These are phyloP conservation scores for Tragelaphus scriptus DNA, from an alignment of 2,113 vertebrate genomes.

Conservation along the genomic window DNA sequence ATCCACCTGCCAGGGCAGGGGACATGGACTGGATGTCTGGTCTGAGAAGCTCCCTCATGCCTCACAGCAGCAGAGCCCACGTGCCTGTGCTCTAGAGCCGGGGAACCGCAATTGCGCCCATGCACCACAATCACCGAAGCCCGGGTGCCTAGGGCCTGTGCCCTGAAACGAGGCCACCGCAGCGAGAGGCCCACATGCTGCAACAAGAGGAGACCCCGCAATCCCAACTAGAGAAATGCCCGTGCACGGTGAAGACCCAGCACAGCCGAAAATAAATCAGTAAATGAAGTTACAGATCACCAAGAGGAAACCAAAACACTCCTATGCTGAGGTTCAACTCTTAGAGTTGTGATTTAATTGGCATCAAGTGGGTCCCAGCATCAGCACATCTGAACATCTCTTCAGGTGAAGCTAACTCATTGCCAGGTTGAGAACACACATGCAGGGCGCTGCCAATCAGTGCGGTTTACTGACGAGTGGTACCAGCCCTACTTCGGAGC, in stretches of 20 bases:
- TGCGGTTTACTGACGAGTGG: not conserved
- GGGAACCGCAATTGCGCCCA: not conserved
- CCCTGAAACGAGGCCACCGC: not conserved
- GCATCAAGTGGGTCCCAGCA: not conserved
- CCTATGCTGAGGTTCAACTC: no score
- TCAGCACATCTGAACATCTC: not conserved
- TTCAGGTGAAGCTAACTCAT: not conserved
- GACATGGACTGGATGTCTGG: not conserved
- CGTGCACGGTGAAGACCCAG: not conserved
- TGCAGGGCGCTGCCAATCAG: not conserved
- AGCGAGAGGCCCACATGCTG: rapidly evolving
- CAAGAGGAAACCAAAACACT: not conserved
- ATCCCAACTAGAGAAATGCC: not conserved
- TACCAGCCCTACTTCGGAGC: not conserved
- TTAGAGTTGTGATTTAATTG: not conserved
- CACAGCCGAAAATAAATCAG: not conserved
- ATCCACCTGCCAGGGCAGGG: not conserved
- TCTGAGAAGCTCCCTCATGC: not conserved
- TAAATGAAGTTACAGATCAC: not conserved
- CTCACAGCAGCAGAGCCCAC: not conserved
- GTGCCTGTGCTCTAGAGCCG: not conserved
- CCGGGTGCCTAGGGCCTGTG: not conserved
- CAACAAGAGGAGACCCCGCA: not conserved
- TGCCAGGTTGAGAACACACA: not conserved
- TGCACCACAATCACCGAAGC: rapidly evolving